Conservation (phyloP, 2,113 vertebrate genomes). For the Pachycephala philippinensis region DNA sequence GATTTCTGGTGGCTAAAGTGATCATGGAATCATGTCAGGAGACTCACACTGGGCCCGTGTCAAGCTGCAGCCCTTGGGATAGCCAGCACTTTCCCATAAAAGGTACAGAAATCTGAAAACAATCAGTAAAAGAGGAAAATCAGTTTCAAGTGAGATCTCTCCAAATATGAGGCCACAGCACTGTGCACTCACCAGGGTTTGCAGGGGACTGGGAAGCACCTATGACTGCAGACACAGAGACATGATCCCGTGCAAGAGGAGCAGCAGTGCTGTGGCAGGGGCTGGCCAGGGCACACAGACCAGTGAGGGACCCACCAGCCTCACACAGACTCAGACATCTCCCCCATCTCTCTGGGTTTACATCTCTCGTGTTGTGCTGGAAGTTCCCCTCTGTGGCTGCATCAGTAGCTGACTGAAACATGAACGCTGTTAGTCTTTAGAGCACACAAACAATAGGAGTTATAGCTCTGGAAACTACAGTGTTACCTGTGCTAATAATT, state of each 20-base stretch:
- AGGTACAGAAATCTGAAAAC: background rate
- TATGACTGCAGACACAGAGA: background rate
- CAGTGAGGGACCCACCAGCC: background rate
- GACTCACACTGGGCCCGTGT: background rate
- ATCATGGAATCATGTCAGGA: background rate
- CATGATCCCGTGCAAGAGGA: accelerated
- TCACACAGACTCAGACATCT: accelerated
- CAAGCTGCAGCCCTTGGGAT: background rate
- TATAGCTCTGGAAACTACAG: background rate
- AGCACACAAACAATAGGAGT: background rate
- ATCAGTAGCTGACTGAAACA: background rate
- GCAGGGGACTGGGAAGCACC: background rate
- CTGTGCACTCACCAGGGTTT: accelerated
- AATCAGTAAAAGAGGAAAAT: background rate
- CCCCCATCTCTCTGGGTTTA: background rate
- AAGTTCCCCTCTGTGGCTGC: background rate
- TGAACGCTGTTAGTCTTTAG: background rate
- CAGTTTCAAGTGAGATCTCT: background rate
- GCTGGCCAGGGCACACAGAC: background rate
- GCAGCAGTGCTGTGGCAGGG: background rate
- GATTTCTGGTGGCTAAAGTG: background rate
- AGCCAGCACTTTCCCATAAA: background rate
- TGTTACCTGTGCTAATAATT: background rate
- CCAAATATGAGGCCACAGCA: accelerated
- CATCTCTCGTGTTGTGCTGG: background rate